Percentiles rank a stretch among this genome's conserved stretches.
Evolutionary conservation across 2,888 invertebrate genomes (phyloP).

Genomic region (Itoplectis maculator): DNA sequence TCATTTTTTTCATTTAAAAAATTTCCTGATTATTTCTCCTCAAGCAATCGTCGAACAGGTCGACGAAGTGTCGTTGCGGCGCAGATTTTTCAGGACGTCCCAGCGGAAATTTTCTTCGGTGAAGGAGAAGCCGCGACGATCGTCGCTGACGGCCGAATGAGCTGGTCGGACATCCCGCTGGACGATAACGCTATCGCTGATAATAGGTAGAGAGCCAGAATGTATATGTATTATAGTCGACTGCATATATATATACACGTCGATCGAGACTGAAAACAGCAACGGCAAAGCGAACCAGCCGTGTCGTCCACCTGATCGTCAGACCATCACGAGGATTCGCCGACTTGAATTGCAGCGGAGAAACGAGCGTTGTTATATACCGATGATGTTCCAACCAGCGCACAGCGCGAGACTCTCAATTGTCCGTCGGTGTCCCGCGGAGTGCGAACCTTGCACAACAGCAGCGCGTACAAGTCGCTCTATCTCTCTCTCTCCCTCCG

Average conservation of each 20-base stretch:
- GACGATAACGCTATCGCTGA: conserved; percentile 41
- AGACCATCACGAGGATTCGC: background rate
- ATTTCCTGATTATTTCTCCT: background rate
- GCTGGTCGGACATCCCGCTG: conserved; percentile 59
- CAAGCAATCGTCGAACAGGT: background rate
- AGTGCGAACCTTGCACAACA: conserved; percentile 15
- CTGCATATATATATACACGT: too few species aligned
- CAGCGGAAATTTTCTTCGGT: conserved; percentile 37
- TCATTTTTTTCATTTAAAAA: conserved; percentile 8
- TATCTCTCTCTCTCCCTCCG: too few species aligned
- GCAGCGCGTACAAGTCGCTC: conserved; percentile 14
- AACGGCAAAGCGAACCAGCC: background rate
- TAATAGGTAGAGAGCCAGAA: conserved; percentile 17
- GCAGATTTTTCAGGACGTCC: background rate
- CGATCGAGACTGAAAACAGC: too few species aligned
- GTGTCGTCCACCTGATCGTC: background rate
- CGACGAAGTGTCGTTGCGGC: background rate
- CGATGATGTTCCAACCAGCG: background rate
- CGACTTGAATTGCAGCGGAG: background rate
- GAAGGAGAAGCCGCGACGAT: conserved; percentile 36
- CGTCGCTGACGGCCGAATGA: conserved; percentile 39
- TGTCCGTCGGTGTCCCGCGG: conserved; percentile 7
- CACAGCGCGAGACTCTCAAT: background rate
- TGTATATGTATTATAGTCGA: too few species aligned
- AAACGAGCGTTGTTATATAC: background rate